A percentile compares a stretch with the other conserved stretches of the same genome.
These are phyloP conservation scores for Ceyx erithaca DNA, from an alignment of 2,797 vertebrate genomes.

Conservation along the genomic window DNA sequence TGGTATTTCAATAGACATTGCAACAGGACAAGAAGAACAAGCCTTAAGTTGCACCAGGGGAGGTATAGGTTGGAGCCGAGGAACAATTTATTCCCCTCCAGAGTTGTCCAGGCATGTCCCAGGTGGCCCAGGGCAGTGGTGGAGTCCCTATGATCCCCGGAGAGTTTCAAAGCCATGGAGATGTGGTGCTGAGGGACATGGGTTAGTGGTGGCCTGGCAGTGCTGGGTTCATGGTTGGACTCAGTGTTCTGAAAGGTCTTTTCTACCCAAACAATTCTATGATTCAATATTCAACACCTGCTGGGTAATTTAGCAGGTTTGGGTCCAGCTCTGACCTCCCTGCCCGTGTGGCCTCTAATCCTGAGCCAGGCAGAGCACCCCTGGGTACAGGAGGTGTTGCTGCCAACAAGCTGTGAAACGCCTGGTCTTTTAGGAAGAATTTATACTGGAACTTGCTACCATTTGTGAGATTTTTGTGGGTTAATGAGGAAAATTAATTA, in stretches of 20 bases:
- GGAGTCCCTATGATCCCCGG: no score
- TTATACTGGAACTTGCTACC: not conserved
- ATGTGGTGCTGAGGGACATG: no score
- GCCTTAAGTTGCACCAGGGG: no score
- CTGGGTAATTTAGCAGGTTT: not conserved
- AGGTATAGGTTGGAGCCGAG: no score
- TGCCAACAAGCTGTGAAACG: not conserved
- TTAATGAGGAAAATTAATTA: constrained; percentile 45
- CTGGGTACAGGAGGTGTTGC: rapidly evolving
- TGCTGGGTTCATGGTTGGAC: no score
- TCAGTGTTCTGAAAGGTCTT: not conserved
- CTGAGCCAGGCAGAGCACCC: not conserved
- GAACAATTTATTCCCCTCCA: no score
- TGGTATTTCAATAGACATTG: no score
- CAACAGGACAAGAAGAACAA: no score
- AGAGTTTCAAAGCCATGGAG: no score
- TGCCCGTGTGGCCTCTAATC: not conserved
- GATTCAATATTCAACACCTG: rapidly evolving
- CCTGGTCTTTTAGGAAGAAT: not conserved
- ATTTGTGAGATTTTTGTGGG: not conserved
- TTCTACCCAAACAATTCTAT: not conserved
- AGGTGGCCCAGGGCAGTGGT: no score
- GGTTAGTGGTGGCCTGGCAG: no score
- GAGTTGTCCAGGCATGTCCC: no score
- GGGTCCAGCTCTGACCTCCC: not conserved